Base-by-base conservation (phyloP, 2,888 invertebrate species). In the Hydrotaea diabolus region DNA sequence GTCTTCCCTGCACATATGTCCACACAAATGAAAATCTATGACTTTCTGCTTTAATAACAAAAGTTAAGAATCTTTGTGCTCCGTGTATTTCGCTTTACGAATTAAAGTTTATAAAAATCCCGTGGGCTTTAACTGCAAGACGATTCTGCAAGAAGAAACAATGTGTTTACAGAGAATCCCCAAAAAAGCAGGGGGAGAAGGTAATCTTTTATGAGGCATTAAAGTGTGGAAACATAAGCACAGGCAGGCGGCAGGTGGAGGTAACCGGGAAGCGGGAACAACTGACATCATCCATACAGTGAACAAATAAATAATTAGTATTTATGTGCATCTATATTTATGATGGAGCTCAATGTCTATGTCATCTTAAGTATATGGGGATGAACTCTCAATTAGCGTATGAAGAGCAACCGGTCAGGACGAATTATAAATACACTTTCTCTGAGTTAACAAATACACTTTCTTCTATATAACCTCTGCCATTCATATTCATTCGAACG, bases 21-120 rank as follows among this genome's bases (percentile, higher is more conserved):
- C n/a, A n/a, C n/a, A n/a, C n/a, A 78, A 84, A 62, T 81, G 36
- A 75, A 77, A 59, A 55, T 82, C 43, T 57, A 85, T 79, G 77
- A 74, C 31, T 64, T 57, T 31, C 69, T 84, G 80, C 46, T 75
- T 17, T 71, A 75, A 46, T 43, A 17, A 3, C 21, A 13, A 57
- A 80, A 77, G 77, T 53, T 4, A 36, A 1, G 1, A 21, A 3
- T 11, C 5, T 19, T 57, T 69, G 23, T 62, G 46, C 15, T n/a
- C 53, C 23, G 15, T 66, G 31, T 78, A 19, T 19, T 13, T 15
- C 3, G 36, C 69, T n/a, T 64, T 72, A 36, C 1, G 21, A 49
- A 73, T 49, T 26, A n/a, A 39, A 80, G 74, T 36, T 15, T 46
- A 59, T 46, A 3, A 21, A 62, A 36, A 57, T 73, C 84, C 62